These are phyloP conservation scores for Drusus annulatus DNA, from an alignment of 1,140 invertebrate genomes.

Conservation along the genomic window DNA sequence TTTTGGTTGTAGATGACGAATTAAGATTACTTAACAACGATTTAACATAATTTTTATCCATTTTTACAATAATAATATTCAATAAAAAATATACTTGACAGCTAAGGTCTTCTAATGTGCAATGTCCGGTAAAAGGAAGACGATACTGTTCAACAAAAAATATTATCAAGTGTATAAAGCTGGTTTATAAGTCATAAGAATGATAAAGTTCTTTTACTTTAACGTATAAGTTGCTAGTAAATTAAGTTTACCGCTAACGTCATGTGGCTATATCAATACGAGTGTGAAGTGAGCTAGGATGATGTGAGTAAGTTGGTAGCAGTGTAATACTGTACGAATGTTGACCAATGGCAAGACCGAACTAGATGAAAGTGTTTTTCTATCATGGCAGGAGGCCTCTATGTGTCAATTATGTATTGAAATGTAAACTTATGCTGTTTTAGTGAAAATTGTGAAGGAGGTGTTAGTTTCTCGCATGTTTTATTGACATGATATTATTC, in stretches of 20 bases:
- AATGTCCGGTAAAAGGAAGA: constrained; percentile 1
- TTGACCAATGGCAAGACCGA: constrained; percentile 25
- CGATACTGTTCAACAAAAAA: background rate
- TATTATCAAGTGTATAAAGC: background rate
- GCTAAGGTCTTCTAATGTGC: background rate
- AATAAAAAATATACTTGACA: constrained; percentile 41
- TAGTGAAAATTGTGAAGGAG: constrained; percentile 29
- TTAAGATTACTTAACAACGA: constrained; percentile 63
- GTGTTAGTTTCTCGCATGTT: constrained; percentile 19
- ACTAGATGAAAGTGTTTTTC: constrained; percentile 50
- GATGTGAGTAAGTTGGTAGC: background rate
- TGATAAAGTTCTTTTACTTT: constrained; percentile 5
- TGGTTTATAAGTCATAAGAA: background rate
- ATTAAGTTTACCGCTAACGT: background rate
- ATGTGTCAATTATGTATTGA: constrained; percentile 50
- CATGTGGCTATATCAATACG: background rate
- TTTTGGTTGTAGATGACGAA: constrained; percentile 64
- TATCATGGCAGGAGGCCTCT: constrained; percentile 49
- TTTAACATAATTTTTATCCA: constrained; percentile 67
- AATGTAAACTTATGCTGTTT: constrained; percentile 51
- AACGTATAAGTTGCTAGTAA: background rate
- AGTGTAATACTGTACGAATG: background rate
- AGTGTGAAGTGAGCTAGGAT: background rate
- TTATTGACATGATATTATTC: constrained; percentile 35
- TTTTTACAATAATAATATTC: constrained; percentile 54